Percentiles rank a stretch among this genome's conserved stretches.
phyloP scores from a whole-genome alignment of 2,113 vertebrate species.

The Cygnus atratus region DNA sequence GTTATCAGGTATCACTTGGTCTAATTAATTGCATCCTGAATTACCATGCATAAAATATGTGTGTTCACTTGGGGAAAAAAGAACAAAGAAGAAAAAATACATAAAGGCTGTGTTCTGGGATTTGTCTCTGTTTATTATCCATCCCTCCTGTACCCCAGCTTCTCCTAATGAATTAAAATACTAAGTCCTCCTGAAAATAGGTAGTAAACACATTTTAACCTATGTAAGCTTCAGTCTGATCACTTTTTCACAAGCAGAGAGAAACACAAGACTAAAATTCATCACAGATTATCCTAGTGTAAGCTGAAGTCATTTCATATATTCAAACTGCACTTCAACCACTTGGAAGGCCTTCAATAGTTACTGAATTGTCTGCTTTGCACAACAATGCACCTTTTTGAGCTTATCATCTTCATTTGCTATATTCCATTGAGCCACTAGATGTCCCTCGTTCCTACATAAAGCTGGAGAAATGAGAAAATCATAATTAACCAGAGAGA shows the following conservation, averaged over 20 bases:
- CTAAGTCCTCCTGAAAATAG: background rate
- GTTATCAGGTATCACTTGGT: background rate
- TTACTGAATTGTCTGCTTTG: background rate
- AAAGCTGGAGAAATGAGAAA: background rate
- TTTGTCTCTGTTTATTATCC: background rate
- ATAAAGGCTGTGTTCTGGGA: background rate
- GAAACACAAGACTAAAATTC: background rate
- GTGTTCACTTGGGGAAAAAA: background rate
- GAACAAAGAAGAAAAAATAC: background rate
- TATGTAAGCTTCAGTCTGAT: background rate
- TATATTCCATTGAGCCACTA: background rate
- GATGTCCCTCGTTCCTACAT: conserved; percentile 40
- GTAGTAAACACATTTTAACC: background rate
- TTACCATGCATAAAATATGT: background rate
- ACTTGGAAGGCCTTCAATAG: background rate
- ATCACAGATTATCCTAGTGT: background rate
- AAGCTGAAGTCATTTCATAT: background rate
- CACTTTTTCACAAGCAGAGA: background rate
- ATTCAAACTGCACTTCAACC: background rate
- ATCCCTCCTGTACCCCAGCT: background rate
- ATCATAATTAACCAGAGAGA: background rate
- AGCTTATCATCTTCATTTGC: background rate
- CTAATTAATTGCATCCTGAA: background rate
- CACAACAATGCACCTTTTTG: fast-evolving
- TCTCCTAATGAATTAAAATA: background rate